These are phyloP conservation scores for Callorhinus ursinus DNA, from an alignment of 2,113 vertebrate species.

Conservation along the genomic window DNA sequence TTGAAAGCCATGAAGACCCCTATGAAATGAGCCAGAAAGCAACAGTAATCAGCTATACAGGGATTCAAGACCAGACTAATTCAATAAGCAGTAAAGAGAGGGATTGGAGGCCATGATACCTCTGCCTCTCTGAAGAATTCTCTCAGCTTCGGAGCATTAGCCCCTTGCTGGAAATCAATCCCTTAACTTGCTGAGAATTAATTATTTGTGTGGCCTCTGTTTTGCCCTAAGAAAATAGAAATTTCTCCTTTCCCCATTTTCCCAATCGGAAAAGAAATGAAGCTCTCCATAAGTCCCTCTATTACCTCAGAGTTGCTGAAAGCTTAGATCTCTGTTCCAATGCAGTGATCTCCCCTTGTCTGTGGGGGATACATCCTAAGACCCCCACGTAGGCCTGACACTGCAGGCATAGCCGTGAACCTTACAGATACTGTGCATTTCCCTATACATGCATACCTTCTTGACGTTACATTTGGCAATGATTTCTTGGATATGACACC, in stretches of 20 bases:
- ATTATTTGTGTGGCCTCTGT: constrained; percentile 1
- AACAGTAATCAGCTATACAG: not conserved
- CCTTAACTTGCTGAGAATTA: constrained; percentile 11
- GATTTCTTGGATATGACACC: not conserved
- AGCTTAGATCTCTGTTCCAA: not conserved
- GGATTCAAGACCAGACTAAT: not conserved
- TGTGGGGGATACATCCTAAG: not conserved
- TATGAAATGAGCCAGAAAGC: not conserved
- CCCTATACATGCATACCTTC: not conserved
- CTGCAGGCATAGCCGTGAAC: not conserved
- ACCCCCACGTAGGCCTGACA: not conserved
- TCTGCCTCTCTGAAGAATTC: constrained; percentile 2
- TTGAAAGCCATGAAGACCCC: not conserved
- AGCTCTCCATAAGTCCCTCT: not conserved
- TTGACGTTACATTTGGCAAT: not conserved
- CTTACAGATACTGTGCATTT: not conserved
- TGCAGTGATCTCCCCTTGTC: not conserved
- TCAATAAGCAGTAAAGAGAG: not conserved
- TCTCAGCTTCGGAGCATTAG: not conserved
- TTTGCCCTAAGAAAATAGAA: not conserved
- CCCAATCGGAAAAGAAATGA: not conserved
- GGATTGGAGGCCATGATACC: not conserved
- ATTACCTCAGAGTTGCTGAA: not conserved
- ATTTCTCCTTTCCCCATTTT: constrained; percentile 19
- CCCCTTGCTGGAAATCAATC: constrained; percentile 12